Percentiles rank a stretch among this genome's conserved stretches.
Evolutionary conservation across 2,113 vertebrate species (phyloP).

Genomic region (Lagopus leucura): DNA sequence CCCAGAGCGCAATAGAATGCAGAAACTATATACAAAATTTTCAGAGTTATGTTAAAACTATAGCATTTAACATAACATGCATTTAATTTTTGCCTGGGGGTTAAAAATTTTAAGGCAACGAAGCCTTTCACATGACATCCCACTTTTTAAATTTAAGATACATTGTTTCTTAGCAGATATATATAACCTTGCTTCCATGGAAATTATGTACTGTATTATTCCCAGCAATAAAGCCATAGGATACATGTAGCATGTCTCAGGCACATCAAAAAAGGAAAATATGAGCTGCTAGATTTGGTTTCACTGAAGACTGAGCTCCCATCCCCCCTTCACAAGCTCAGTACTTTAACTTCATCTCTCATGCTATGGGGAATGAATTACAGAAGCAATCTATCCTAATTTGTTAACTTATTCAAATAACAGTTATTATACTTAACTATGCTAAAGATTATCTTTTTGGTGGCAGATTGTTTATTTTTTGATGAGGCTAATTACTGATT

Average conservation of each 20-base stretch:
- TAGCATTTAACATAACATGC: constrained; percentile 17
- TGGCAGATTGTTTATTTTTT: constrained; percentile 90
- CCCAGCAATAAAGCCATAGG: constrained; percentile 19
- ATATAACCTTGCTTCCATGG: background rate
- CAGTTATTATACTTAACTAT: constrained; percentile 89
- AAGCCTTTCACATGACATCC: background rate
- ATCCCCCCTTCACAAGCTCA: constrained; percentile 69
- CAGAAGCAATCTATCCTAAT: constrained; percentile 87
- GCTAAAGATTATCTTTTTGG: constrained; percentile 89
- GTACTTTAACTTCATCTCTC: constrained; percentile 81
- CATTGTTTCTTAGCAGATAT: constrained; percentile 50
- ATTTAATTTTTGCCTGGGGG: constrained; percentile 51
- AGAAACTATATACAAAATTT: constrained; percentile 16
- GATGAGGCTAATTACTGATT: constrained; percentile 89
- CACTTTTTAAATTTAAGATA: constrained; percentile 42
- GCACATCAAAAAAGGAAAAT: constrained; percentile 56
- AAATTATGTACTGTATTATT: constrained; percentile 48
- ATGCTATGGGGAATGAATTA: constrained; percentile 87
- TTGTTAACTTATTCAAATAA: constrained; percentile 90
- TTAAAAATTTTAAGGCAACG: constrained; percentile 40
- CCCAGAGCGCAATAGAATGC: background rate
- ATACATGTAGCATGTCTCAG: constrained; percentile 52
- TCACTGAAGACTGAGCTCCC: constrained; percentile 63
- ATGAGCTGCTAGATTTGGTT: constrained; percentile 57
- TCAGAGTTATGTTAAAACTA: constrained; percentile 28